phyloP scores from a whole-genome alignment of 2,888 invertebrate species.

The Polylopha cassiicola region DNA sequence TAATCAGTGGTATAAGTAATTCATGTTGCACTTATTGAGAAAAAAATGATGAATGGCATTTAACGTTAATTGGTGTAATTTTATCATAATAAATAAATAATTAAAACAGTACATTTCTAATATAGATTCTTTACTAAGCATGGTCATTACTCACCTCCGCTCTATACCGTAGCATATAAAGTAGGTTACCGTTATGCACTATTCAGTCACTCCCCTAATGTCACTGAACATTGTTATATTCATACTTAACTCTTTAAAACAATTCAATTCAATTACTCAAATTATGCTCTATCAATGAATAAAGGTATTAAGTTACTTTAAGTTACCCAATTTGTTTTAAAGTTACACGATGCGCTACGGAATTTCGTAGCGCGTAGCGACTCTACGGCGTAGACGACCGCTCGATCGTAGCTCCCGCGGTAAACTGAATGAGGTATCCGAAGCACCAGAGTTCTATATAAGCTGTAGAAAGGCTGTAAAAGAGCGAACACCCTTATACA shows the following conservation, averaged over 20 bases:
- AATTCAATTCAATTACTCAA: background rate
- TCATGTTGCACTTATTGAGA: too few relatives aligned
- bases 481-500: too few relatives aligned
- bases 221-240: conserved; percentile 42
- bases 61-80: too few relatives aligned
- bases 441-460: conserved; percentile 27
- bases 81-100: too few relatives aligned
- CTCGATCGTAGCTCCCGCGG: conserved; percentile 52
- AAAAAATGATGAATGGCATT: too few relatives aligned
- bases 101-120: too few relatives aligned
- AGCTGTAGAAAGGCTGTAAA: too few relatives aligned
- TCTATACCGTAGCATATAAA: conserved; percentile 53
- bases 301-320: too few relatives aligned
- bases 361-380: conserved; percentile 36
- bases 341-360: conserved; percentile 30
- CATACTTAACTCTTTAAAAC: conserved; percentile 24
- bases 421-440: conserved; percentile 43
- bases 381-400: conserved; percentile 62
- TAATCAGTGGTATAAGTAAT: too few relatives aligned
- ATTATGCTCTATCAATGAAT: too few relatives aligned
- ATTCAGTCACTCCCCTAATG: conserved; percentile 47
- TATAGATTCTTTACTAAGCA: conserved; percentile 28
- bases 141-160: conserved; percentile 56
- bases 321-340: too few relatives aligned
- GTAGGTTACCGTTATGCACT: conserved; percentile 58